Percentiles rank a stretch among this genome's conserved stretches.
phyloP scores from a whole-genome alignment of 2,113 vertebrate genomes.

The Hirundichthys speculiger region DNA sequence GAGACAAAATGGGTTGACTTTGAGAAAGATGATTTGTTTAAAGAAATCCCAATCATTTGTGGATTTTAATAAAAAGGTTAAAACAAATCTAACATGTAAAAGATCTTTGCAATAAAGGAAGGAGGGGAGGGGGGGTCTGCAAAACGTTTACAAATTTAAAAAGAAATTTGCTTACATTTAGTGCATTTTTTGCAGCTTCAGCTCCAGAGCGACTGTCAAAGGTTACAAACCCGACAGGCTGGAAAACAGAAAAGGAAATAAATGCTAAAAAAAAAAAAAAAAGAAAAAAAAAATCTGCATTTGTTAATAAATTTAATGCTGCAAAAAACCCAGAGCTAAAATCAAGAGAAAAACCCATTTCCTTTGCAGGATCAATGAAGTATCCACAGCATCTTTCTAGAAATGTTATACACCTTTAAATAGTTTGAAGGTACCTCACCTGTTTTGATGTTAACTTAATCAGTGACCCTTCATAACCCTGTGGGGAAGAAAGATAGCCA shows the following conservation, averaged over 20 bases:
- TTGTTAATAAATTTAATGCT: too few species aligned
- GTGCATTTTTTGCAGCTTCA: slow-evolving; percentile 95
- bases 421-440: slow-evolving; percentile 80
- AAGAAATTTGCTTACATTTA: slow-evolving; percentile 88
- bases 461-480: slow-evolving; percentile 99
- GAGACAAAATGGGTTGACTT: slow-evolving; percentile 73
- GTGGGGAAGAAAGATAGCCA: slow-evolving; percentile 76
- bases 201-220: slow-evolving; percentile 96
- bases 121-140: not conserved
- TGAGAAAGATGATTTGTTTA: slow-evolving; percentile 26
- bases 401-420: slow-evolving; percentile 18
- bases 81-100: slow-evolving; percentile 32
- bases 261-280: too few species aligned
- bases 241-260: slow-evolving; percentile 62
- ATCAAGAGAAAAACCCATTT: not conserved
- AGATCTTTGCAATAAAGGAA: not conserved
- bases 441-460: slow-evolving; percentile 99
- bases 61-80: slow-evolving; percentile 45
- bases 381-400: not conserved
- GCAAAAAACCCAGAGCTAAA: not conserved
- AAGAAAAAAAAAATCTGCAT: not conserved
- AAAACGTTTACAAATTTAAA: slow-evolving; percentile 4
- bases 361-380: not conserved
- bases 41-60: slow-evolving; percentile 22
- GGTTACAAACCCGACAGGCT: slow-evolving; percentile 99